Percentiles rank a stretch among this genome's conserved stretches.
Conservation (phyloP, 2,797 vertebrate species). For the Diplodus sargus region DNA sequence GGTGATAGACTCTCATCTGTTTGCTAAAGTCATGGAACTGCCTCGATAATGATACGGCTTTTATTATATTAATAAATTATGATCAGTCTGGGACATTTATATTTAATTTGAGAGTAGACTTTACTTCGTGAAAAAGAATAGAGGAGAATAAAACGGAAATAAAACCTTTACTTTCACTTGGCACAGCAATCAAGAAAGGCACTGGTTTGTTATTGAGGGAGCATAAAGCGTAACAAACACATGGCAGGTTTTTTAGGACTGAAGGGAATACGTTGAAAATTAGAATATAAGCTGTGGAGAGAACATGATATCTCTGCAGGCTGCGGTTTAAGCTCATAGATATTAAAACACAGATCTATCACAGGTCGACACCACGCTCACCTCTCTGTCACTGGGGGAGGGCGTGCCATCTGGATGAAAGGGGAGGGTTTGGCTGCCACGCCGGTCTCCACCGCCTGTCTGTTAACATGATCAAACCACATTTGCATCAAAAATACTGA, state of each 20-base stretch:
- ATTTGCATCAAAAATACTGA: background rate
- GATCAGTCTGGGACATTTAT: background rate
- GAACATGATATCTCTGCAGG: conserved; percentile 30
- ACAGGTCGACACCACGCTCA: conserved; percentile 71
- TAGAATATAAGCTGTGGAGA: conserved; percentile 30
- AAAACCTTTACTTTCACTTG: conserved; percentile 25
- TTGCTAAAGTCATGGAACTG: background rate
- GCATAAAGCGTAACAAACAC: conserved; percentile 45
- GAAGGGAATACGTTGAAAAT: conserved; percentile 34
- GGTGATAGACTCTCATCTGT: background rate
- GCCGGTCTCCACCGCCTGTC: conserved; percentile 81
- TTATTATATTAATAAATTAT: conserved; percentile 1
- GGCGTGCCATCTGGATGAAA: conserved; percentile 84
- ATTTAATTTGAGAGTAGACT: background rate
- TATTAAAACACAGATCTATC: conserved; percentile 5
- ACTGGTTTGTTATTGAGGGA: conserved; percentile 49
- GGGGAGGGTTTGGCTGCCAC: conserved; percentile 82
- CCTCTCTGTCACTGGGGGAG: conserved; percentile 90
- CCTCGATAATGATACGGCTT: background rate
- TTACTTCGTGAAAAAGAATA: background rate
- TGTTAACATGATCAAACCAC: conserved; percentile 60
- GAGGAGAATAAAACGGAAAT: background rate
- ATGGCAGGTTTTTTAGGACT: conserved; percentile 27
- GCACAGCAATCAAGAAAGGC: conserved; percentile 30
- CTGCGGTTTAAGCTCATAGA: conserved; percentile 50